Evolutionary conservation across 2,113 vertebrate genomes (phyloP).

Genomic region (Bambusicola thoracicus): DNA sequence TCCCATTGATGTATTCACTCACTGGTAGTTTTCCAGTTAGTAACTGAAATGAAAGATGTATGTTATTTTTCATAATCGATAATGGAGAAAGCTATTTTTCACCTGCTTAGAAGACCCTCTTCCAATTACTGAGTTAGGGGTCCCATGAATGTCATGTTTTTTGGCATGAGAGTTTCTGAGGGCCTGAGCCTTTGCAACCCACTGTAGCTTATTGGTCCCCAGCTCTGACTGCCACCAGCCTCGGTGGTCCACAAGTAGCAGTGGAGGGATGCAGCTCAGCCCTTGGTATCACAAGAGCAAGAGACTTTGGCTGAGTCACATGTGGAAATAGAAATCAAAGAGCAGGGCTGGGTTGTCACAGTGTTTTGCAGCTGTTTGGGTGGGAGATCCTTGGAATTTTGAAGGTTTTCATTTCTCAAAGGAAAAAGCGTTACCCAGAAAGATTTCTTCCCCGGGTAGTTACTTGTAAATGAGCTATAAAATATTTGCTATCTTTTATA

Average conservation of each 20-base stretch:
- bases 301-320: not conserved
- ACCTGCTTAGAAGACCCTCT: rapidly evolving
- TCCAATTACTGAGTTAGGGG: not conserved
- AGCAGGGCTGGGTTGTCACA: rapidly evolving
- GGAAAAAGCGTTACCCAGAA: not conserved
- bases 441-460: not conserved
- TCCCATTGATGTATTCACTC: not conserved
- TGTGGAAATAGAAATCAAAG: not conserved
- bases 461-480: not conserved
- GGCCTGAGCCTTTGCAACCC: not conserved
- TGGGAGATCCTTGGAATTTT: not conserved
- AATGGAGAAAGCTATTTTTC: not conserved
- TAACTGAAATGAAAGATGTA: not conserved
- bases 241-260: rapidly evolving
- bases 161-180: not conserved
- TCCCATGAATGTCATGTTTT: not conserved
- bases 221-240: not conserved
- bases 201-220: rapidly evolving
- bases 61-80: not conserved
- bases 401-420: not conserved
- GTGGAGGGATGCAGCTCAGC: not conserved
- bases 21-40: not conserved
- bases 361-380: not conserved
- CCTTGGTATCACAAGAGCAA: rapidly evolving
- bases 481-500: not conserved